phyloP scores from a whole-genome alignment of 1,140 invertebrate genomes.

The Calosoma granatense region DNA sequence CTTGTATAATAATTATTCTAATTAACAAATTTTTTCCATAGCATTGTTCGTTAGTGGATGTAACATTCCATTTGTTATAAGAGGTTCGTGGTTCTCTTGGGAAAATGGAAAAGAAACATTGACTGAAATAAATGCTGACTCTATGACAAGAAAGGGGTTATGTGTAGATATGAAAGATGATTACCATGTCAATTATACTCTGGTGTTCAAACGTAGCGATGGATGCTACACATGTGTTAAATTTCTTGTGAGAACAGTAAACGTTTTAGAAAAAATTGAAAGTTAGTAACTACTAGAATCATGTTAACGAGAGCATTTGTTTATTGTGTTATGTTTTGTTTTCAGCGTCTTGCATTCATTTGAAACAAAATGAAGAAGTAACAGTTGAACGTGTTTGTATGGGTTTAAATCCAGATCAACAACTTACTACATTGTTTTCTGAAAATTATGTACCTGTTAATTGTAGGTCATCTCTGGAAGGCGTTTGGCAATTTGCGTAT shows the following conservation, averaged over 20 bases:
- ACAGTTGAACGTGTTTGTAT: conserved; percentile 67
- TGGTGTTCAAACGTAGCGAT: conserved; percentile 58
- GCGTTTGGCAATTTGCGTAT: conserved; percentile 92
- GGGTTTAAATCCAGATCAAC: conserved; percentile 62
- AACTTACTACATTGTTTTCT: conserved; percentile 76
- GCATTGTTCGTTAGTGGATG: conserved; percentile 25
- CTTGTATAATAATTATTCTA: neutral
- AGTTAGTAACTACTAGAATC: conserved; percentile 41
- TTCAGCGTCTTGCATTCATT: conserved; percentile 61
- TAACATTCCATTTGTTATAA: conserved; percentile 62
- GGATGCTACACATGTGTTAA: conserved; percentile 79
- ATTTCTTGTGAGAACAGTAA: conserved; percentile 74
- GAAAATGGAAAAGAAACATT: conserved; percentile 75
- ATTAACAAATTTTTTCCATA: neutral
- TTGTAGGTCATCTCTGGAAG: conserved; percentile 85
- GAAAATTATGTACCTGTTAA: conserved; percentile 87
- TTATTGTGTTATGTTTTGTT: conserved; percentile 26
- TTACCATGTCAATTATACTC: conserved; percentile 73
- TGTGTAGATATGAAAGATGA: conserved; percentile 63
- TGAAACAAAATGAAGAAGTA: conserved; percentile 49
- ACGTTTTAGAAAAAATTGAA: conserved; percentile 84
- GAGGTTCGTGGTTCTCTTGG: conserved; percentile 85
- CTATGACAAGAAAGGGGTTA: conserved; percentile 60
- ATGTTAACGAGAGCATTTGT: conserved; percentile 8
- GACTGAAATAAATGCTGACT: conserved; percentile 68